These are phyloP conservation scores for Ophioninae sp. DNA, from an alignment of 2,888 invertebrate species.

Conservation along the genomic window DNA sequence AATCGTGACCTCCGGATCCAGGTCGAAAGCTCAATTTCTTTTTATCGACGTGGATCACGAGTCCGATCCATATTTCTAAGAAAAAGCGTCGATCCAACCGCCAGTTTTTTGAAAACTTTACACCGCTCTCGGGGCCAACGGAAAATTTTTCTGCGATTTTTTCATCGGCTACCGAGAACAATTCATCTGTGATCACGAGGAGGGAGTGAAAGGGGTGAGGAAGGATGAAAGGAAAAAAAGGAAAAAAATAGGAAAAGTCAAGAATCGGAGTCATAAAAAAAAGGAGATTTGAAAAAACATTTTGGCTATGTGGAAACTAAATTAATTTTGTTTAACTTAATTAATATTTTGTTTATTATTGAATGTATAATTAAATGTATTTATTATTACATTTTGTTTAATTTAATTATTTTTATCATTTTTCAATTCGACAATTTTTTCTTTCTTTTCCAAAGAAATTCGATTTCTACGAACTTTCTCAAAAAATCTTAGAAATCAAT, in stretches of 20 bases:
- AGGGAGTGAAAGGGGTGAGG: too few relatives aligned
- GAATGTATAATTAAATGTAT: too few relatives aligned
- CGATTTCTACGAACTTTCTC: too few relatives aligned
- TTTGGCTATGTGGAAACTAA: not conserved
- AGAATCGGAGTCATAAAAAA: conserved; percentile 2
- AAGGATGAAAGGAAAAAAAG: not conserved
- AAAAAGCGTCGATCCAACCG: conserved; percentile 34
- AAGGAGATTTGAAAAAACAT: conserved; percentile 3
- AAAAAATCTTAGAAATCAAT: too few relatives aligned
- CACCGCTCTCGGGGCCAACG: conserved; percentile 41
- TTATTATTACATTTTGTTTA: too few relatives aligned
- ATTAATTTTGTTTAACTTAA: too few relatives aligned
- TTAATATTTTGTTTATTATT: too few relatives aligned
- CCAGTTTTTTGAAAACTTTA: conserved; percentile 60
- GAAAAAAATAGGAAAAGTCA: conserved; percentile 27
- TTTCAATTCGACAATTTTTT: too few relatives aligned
- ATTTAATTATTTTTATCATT: too few relatives aligned
- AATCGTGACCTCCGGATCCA: conserved; percentile 13
- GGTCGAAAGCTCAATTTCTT: conserved; percentile 33
- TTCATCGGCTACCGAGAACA: conserved; percentile 25
- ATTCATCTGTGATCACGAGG: conserved; percentile 24
- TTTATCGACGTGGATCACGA: not conserved
- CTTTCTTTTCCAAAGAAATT: too few relatives aligned
- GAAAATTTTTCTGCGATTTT: conserved; percentile 21
- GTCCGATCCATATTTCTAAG: conserved; percentile 5